A percentile compares a stretch with the other conserved stretches of the same genome.
phyloP scores from a whole-genome alignment of 2,797 vertebrate genomes.

The Myotis daubentonii region DNA sequence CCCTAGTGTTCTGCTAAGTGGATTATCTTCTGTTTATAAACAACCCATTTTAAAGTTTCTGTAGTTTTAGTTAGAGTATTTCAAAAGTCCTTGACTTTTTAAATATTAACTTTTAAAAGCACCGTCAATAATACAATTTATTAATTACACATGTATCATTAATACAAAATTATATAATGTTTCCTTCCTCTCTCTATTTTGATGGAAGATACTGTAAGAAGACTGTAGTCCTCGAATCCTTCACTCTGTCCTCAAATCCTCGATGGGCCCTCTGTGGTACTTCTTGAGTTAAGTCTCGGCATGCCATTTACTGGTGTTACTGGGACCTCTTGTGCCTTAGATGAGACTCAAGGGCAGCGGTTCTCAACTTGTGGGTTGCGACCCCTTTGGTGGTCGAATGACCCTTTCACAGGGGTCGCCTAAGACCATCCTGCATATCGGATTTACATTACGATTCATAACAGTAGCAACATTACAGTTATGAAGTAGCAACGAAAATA shows the following conservation, averaged over 20 bases:
- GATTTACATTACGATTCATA: too few species aligned
- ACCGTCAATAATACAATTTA: background rate
- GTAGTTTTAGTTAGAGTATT: constrained; percentile 1
- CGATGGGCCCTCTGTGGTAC: background rate
- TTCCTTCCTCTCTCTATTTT: background rate
- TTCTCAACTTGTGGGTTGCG: too few species aligned
- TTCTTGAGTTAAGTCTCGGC: background rate
- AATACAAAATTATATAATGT: background rate
- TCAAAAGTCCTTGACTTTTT: background rate
- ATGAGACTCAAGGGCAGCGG: background rate
- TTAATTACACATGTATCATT: background rate
- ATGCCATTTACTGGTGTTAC: background rate
- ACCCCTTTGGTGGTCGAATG: too few species aligned
- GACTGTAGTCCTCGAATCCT: background rate
- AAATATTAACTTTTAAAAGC: constrained; percentile 27
- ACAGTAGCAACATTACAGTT: too few species aligned
- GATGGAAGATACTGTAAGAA: background rate
- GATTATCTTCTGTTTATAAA: constrained; percentile 32
- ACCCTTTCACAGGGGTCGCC: too few species aligned
- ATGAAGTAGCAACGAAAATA: too few species aligned
- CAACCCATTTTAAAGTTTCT: background rate
- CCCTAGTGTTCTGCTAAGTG: background rate
- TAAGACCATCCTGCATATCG: too few species aligned
- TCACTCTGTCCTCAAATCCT: background rate
- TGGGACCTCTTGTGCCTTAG: background rate